Base-by-base conservation (phyloP, 2,888 invertebrate species). In the Coelinius sp. region DNA sequence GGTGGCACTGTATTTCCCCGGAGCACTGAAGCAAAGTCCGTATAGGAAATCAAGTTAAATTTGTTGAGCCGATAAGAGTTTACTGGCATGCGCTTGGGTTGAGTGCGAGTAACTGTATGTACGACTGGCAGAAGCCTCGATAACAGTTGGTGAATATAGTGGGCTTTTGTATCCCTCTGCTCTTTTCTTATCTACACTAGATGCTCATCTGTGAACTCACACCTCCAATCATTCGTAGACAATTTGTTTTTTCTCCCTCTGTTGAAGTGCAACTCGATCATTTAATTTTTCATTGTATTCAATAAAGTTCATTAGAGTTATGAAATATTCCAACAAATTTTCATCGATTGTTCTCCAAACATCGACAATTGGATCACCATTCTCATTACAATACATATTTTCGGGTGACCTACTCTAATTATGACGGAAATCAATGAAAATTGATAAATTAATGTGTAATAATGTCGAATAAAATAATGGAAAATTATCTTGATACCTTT, bases 41-140 rank as follows among this genome's bases (percentile, higher is more conserved):
- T 82, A 82, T 83, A 84, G 84, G 83, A 84, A 84, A 84, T 84
- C 84, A 84, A 84, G 84, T 84, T 84, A 84, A 84, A 84, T 84
- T 84, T 84, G 83, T 84, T 83, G 81, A 83, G 80, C 84, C 81
- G 84, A 84, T 84, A 84, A 84, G 84, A 82, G 76, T 73, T 63
- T 76, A 74, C 77, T 78, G 74, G 78, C 72, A 64, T 62, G 68
- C 38, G 67, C 64, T n/a, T 44, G 75, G 75, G 10, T 25, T 25
- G 38, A 63, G 44, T 41, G 41, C 63, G 24, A 63, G 59, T 35
- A 56, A 27, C 56, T 31, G 27, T 31, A 25, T 25, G 56, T 56
- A 25, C 53, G 14, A 59, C 31, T 59, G 59, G 35, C 14, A 59
- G 35, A 31, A 59, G 35, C 35, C 35, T 59, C 25, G 59, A 59